A percentile compares a stretch with the other conserved stretches of the same genome.
Evolutionary conservation across 2,113 vertebrate genomes (phyloP).

Genomic region (Nothocercus nigrocapillus): DNA sequence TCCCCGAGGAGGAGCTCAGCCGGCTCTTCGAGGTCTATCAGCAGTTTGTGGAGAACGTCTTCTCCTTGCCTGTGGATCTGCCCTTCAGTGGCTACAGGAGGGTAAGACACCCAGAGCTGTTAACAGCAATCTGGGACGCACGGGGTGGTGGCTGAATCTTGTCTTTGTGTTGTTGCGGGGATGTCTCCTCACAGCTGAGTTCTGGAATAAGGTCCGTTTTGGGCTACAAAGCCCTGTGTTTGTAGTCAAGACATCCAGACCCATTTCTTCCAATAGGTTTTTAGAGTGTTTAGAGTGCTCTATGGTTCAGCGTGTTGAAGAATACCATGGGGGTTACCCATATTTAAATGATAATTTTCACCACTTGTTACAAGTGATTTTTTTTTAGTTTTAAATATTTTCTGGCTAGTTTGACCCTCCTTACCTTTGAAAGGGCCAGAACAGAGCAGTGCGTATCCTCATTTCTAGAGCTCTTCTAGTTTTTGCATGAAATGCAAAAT

Average conservation of each 20-base stretch:
- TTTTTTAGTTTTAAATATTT: neutral
- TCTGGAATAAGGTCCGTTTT: accelerated
- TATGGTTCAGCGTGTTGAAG: neutral
- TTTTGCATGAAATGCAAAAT: accelerated
- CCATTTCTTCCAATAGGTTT: neutral
- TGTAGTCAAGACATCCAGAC: neutral
- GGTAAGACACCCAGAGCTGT: conserved; percentile 66
- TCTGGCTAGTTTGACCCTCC: neutral
- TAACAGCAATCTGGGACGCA: neutral
- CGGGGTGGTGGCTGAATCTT: accelerated
- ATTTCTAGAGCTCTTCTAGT: neutral
- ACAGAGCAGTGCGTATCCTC: neutral
- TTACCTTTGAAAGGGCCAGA: accelerated
- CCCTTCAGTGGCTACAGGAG: conserved; percentile 95
- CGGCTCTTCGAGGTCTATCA: conserved; percentile 93
- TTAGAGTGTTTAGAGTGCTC: neutral
- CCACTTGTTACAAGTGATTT: neutral
- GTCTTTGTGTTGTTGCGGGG: accelerated
- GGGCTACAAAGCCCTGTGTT: neutral
- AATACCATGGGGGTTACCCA: too few relatives aligned
- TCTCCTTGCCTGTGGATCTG: conserved; percentile 94
- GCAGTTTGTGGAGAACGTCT: conserved; percentile 97
- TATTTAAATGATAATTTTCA: accelerated
- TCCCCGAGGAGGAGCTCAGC: conserved; percentile 90
- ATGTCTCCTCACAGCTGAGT: neutral